Base-by-base conservation (phyloP, 2,797 vertebrate species). In the Trematomus bernacchii region DNA sequence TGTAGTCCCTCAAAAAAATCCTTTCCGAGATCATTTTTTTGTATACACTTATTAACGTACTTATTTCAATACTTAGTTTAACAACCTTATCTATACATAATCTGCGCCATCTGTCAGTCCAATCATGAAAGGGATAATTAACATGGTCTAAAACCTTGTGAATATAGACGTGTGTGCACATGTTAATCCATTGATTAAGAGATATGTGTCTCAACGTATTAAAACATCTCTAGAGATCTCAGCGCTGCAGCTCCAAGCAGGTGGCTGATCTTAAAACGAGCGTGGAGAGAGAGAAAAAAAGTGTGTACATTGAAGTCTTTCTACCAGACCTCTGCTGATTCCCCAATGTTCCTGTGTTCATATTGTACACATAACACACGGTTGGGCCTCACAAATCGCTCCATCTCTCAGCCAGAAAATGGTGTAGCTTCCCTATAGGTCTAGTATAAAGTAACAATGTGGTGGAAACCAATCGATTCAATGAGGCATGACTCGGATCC, bases 371-470 rank as follows among this genome's bases (percentile, higher is more conserved):
- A 30, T 47, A 71, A 59, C 44, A 67, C 65, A 51, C 44, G 54
- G 67, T 19, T 52, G 27, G 4, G 5, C 9, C 42, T 54, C 23
- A 3, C 16, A 64, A 52, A 55, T 65, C 65, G 44, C 33, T 72
- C 48, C 30, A 27, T 66, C 53, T 48, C 57, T 78, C 27, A 55
- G 61, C n/a, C 47, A 79, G 37, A 71, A 81, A 80, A 77, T 21
- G 18, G 27, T 66, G 52, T 15, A 58, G 51, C 53, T 44, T 69
- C 19, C 63, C 40, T 65, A 23, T 2, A 55, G 63, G 51, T 70
- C 46, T n/a, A 2, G 44, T 44, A 42, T 64, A 60, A 55, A 57
- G 55, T 52, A 48, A 61, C 54, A 59, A 14, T 52, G 66, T 53
- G 15, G 2, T 67, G 21, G 57, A 82, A 79, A 73, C 44, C 59